Conservation (phyloP, 1,140 invertebrate species). For the Drosophila lini region DNA sequence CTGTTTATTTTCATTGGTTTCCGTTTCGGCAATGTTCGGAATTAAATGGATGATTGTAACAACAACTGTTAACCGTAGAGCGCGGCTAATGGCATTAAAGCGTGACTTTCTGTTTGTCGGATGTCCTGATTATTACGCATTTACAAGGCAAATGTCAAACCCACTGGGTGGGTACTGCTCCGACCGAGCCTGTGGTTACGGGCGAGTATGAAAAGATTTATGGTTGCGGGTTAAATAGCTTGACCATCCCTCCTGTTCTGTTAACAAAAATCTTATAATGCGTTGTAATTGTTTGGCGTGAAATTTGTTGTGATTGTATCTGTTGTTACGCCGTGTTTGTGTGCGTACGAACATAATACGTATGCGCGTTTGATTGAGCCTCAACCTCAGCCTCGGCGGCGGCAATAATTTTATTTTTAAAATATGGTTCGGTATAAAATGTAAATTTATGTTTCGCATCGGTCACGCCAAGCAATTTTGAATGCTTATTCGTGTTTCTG, state of each 20-base stretch:
- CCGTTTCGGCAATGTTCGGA: slow-evolving; percentile 44
- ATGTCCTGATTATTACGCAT: slow-evolving; percentile 76
- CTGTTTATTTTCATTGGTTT: slow-evolving; percentile 66
- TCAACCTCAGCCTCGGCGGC: slow-evolving; percentile 41
- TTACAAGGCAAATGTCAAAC: slow-evolving; percentile 76
- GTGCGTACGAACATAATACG: slow-evolving; percentile 34
- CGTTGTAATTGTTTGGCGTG: slow-evolving; percentile 73
- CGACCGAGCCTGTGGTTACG: slow-evolving; percentile 18
- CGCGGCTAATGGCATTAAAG: slow-evolving; percentile 71
- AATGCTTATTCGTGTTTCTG: slow-evolving; percentile 47
- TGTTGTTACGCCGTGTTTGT: slow-evolving; percentile 63
- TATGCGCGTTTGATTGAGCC: slow-evolving; percentile 61
- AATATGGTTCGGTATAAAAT: slow-evolving; percentile 57
- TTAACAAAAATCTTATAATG: slow-evolving; percentile 59
- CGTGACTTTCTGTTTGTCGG: slow-evolving; percentile 68
- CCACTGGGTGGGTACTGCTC: slow-evolving; percentile 47
- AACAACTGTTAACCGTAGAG: slow-evolving; percentile 76
- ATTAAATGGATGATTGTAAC: slow-evolving; percentile 68
- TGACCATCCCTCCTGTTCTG: slow-evolving; percentile 47
- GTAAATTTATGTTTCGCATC: slow-evolving; percentile 63
- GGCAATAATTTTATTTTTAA: slow-evolving; percentile 68
- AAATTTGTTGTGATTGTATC: slow-evolving; percentile 79
- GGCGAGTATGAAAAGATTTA: slow-evolving; percentile 73
- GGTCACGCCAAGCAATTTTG: slow-evolving; percentile 47
- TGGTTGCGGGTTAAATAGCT: slow-evolving; percentile 57